Evolutionary conservation across 1,140 invertebrate species (phyloP).

Genomic region (Thaumatotibia leucotreta): DNA sequence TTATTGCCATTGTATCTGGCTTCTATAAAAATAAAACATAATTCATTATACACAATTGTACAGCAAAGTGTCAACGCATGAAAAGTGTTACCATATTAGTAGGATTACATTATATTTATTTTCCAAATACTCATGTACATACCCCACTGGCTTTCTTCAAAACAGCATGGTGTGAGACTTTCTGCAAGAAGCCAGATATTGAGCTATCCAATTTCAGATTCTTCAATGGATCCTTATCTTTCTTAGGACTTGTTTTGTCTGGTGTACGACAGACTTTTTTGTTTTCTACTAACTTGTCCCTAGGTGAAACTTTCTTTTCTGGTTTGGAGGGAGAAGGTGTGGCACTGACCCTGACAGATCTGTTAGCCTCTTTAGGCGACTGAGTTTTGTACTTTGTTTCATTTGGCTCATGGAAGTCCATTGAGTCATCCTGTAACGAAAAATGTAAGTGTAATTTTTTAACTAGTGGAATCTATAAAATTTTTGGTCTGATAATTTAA

Average conservation of each 20-base stretch:
- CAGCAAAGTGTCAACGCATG: too few relatives aligned
- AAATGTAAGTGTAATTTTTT: conserved; percentile 16
- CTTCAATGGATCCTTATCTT: conserved; percentile 43
- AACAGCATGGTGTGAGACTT: conserved; percentile 35
- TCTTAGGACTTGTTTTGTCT: conserved; percentile 32
- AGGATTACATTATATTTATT: too few relatives aligned
- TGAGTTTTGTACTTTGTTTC: conserved; percentile 20
- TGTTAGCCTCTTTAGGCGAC: conserved; percentile 24
- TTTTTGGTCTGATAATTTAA: too few relatives aligned
- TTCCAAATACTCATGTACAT: too few relatives aligned
- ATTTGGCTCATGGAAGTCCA: conserved; percentile 20
- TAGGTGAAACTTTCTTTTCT: conserved; percentile 1
- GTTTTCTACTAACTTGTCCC: conserved; percentile 6
- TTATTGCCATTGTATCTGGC: too few relatives aligned
- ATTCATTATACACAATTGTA: too few relatives aligned
- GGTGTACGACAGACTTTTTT: conserved; percentile 34
- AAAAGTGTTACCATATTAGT: too few relatives aligned
- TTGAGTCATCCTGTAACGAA: conserved; percentile 36
- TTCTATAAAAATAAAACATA: too few relatives aligned
- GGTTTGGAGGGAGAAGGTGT: conserved; percentile 33
- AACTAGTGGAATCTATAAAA: too few relatives aligned
- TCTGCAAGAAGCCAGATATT: conserved; percentile 35
- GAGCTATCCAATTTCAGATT: conserved; percentile 46
- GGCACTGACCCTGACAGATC: conserved; percentile 40
- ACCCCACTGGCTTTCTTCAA: conserved; percentile 34